Conservation (phyloP, 2,797 vertebrate genomes). For the Darevskia nairensis region DNA sequence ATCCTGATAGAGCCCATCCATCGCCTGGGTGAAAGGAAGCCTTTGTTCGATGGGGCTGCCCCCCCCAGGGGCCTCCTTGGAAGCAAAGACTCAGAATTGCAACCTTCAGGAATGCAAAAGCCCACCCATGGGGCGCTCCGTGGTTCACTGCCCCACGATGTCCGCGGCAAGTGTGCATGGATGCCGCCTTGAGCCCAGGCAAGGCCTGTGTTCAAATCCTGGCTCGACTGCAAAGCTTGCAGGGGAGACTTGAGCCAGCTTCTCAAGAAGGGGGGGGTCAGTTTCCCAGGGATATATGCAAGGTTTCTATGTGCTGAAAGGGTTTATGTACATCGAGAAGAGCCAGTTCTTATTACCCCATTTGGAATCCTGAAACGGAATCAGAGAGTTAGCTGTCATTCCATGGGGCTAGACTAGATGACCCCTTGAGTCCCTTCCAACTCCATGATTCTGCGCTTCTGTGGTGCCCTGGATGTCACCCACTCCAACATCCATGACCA, state of each 20-base stretch:
- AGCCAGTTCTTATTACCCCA: background rate
- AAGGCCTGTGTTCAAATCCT: no score
- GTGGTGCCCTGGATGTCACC: no score
- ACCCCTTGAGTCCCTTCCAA: no score
- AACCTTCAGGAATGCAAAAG: background rate
- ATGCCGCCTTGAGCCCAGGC: no score
- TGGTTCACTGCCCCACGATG: no score
- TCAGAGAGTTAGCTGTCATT: background rate
- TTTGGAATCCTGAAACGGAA: background rate
- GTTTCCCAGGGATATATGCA: background rate
- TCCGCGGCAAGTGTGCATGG: no score
- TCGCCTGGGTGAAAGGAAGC: background rate
- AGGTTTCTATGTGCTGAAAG: background rate
- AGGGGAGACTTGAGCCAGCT: background rate
- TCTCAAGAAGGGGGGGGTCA: no score
- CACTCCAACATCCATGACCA: no score
- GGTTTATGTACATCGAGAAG: background rate
- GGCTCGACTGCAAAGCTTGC: background rate
- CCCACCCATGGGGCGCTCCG: background rate
- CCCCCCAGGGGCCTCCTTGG: background rate
- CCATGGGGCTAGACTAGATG: no score
- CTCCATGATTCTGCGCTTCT: no score
- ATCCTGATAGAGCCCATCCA: no score
- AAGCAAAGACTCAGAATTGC: no score
- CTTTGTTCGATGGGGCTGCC: background rate